Conservation (phyloP, 2,888 invertebrate genomes). For the Morpho achilles region DNA sequence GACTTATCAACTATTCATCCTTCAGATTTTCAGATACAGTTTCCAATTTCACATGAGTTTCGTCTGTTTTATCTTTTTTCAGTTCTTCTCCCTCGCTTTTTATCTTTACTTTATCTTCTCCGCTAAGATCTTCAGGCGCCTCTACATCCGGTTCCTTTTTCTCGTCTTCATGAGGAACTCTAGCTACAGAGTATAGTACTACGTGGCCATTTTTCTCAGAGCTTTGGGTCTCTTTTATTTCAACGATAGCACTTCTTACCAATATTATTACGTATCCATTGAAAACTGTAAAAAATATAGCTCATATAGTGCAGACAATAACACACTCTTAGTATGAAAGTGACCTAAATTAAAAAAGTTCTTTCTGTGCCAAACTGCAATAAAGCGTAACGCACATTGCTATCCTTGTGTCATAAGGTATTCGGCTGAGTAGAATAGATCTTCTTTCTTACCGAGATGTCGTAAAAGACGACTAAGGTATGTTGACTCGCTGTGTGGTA, state of each 20-base stretch:
- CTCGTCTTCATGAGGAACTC: conserved; percentile 13
- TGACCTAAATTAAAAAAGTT: neutral
- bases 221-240: conserved; percentile 40
- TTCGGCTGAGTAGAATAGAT: no score
- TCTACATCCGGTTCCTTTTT: conserved; percentile 26
- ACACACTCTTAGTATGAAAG: neutral
- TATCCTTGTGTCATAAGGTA: no score
- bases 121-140: conserved; percentile 22
- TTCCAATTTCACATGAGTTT: conserved; percentile 31
- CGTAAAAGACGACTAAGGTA: no score
- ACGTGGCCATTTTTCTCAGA: conserved; percentile 31
- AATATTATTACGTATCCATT: conserved; percentile 51
- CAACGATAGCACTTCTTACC: conserved; percentile 52
- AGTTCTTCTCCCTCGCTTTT: conserved; percentile 7
- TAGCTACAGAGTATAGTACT: conserved; percentile 26
- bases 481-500: no score
- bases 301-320: conserved; percentile 5
- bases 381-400: neutral
- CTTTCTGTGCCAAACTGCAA: no score
- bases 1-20: conserved; percentile 21
- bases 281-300: conserved; percentile 42
- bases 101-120: conserved; percentile 1
- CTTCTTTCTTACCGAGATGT: no score
- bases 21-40: conserved; percentile 36
- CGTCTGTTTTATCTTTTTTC: conserved; percentile 2